Evolutionary conservation across 2,113 vertebrate species (phyloP).

Genomic region (Hydrochoerus hydrochaeris): DNA sequence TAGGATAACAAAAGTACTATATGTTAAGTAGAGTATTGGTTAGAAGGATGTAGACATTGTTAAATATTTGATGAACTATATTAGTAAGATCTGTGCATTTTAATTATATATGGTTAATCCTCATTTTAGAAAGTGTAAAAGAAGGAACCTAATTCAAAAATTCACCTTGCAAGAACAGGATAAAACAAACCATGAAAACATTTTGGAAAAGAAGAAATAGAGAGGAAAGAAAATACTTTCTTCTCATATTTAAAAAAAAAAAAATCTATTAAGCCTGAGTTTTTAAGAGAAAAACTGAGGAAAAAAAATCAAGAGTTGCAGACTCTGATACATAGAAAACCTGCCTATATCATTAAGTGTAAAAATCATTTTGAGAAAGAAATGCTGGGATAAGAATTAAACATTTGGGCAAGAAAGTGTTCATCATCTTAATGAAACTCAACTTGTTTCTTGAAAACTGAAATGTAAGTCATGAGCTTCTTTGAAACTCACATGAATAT

Average conservation of each 20-base stretch:
- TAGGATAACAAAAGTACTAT: not conserved
- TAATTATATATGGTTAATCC: not conserved
- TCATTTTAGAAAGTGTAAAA: not conserved
- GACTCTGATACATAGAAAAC: not conserved
- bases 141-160: not conserved
- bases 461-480: not conserved
- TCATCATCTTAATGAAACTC: slow-evolving; percentile 4
- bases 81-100: not conserved
- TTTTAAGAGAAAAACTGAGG: not conserved
- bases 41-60: not conserved
- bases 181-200: not conserved
- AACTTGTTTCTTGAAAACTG: not conserved
- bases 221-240: not conserved
- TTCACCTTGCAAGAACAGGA: not conserved
- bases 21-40: not conserved
- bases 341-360: not conserved
- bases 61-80: slow-evolving; percentile 8
- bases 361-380: not conserved
- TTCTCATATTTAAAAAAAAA: not conserved
- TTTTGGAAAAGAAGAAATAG: slow-evolving; percentile 25
- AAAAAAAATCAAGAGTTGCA: not conserved
- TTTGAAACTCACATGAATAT: not conserved
- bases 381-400: not conserved
- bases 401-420: not conserved
- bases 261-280: not conserved